These are phyloP conservation scores for Xanthorhoe spadicearia DNA, from an alignment of 2,888 invertebrate genomes.

Conservation along the genomic window DNA sequence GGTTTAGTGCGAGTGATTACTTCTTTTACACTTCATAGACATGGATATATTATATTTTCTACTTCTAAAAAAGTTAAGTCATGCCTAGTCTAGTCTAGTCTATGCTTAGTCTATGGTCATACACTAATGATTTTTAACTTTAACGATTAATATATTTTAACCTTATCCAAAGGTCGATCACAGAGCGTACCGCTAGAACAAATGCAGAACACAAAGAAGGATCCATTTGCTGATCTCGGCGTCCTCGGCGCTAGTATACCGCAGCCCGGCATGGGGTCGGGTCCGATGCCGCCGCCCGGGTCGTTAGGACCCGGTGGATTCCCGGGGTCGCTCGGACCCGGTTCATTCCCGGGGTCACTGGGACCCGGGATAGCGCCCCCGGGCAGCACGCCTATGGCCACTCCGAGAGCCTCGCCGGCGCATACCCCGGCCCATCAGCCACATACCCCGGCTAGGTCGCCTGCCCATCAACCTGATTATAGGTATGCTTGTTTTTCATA, in stretches of 20 bases:
- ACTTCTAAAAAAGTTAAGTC: no score
- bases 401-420: constrained; percentile 70
- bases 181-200: constrained; percentile 73
- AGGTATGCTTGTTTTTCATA: constrained; percentile 54
- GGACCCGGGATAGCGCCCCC: constrained; percentile 28
- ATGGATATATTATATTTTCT: no score
- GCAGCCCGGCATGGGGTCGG: constrained; percentile 22
- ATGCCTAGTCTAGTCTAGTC: no score
- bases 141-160: no score
- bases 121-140: no score
- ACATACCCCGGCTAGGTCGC: constrained; percentile 68
- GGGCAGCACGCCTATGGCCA: constrained; percentile 50
- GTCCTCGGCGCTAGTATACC: constrained; percentile 55
- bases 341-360: constrained; percentile 34
- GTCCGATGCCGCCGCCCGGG: constrained; percentile 36
- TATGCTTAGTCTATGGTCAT: no score
- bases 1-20: no score
- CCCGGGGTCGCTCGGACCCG: constrained; percentile 37
- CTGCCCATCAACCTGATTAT: constrained; percentile 78
- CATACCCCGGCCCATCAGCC: constrained; percentile 66
- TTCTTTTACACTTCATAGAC: no score
- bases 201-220: constrained; percentile 81
- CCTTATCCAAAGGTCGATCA: constrained; percentile 57
- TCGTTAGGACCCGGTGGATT: constrained; percentile 20
- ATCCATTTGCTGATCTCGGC: constrained; percentile 91